phyloP scores from a whole-genome alignment of 2,888 invertebrate species.

The Caenorhabditis drosophilae region DNA sequence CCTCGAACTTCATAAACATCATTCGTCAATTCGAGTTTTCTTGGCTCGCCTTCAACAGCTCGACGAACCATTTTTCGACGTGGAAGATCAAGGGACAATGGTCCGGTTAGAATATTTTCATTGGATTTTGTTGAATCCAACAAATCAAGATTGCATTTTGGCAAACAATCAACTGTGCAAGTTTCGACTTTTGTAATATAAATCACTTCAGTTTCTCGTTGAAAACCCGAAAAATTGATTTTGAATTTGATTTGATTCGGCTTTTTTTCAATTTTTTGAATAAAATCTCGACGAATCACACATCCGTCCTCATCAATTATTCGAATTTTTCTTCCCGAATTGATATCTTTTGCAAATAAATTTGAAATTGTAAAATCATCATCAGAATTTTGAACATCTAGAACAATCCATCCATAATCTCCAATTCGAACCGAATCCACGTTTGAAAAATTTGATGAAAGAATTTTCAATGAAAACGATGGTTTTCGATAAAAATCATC shows the following conservation, averaged over 20 bases:
- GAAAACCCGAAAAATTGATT: constrained; percentile 33
- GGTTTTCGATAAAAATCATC: constrained; percentile 23
- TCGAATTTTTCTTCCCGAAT: constrained; percentile 6
- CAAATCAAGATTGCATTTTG: constrained; percentile 31
- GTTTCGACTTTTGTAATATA: constrained; percentile 34
- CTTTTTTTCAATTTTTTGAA: constrained; percentile 24
- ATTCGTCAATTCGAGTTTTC: constrained; percentile 15
- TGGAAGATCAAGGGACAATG: constrained; percentile 24
- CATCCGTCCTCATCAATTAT: constrained; percentile 38
- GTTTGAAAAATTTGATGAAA: constrained; percentile 21
- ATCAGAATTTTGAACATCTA: constrained; percentile 13
- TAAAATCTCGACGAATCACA: constrained; percentile 24
- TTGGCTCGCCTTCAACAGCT: constrained; percentile 11
- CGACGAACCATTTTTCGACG: constrained; percentile 26
- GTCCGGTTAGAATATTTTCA: constrained; percentile 5
- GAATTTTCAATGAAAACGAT: constrained; percentile 26
- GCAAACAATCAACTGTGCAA: constrained; percentile 31
- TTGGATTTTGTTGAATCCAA: constrained; percentile 4
- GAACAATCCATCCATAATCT: constrained; percentile 38
- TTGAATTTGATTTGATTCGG: constrained; percentile 18
- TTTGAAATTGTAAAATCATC: constrained; percentile 30
- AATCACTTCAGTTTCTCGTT: constrained; percentile 30
- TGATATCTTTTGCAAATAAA: constrained; percentile 22
- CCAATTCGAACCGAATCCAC: constrained; percentile 33
- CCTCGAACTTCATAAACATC: constrained; percentile 29